Conservation (phyloP, 2,888 invertebrate species). For the Pachydiplax longipennis region DNA sequence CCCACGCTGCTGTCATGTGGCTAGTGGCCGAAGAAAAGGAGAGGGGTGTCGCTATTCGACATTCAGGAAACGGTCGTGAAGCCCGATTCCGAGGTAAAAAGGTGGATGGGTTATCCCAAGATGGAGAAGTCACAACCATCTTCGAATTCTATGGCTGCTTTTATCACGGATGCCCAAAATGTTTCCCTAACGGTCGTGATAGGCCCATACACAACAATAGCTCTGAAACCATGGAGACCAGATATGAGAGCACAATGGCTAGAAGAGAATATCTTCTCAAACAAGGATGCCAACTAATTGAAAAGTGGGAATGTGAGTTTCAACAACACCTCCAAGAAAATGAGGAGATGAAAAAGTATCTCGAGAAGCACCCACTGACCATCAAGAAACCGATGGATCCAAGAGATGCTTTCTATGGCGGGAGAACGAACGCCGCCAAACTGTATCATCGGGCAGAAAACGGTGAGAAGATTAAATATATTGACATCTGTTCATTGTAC, state of each 20-base stretch:
- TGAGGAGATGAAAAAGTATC: not conserved
- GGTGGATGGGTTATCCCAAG: not conserved
- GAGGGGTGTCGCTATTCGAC: not conserved
- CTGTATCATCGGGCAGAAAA: not conserved
- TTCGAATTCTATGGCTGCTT: not conserved
- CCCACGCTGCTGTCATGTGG: constrained; percentile 51
- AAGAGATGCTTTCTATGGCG: not conserved
- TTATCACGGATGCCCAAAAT: not conserved
- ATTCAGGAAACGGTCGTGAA: not conserved
- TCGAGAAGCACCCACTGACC: not conserved
- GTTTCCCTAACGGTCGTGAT: not conserved
- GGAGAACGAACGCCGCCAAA: not conserved
- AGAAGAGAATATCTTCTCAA: too few relatives aligned
- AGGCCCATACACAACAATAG: not conserved
- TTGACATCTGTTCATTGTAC: not conserved
- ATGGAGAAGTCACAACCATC: not conserved
- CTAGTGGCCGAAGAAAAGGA: constrained; percentile 47
- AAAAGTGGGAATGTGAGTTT: not conserved
- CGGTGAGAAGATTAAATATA: not conserved
- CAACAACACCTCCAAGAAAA: not conserved
- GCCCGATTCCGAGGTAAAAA: not conserved
- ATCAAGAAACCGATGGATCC: not conserved
- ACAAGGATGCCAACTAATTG: not conserved
- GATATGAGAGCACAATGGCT: not conserved
- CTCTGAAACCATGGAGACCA: not conserved